phyloP scores from a whole-genome alignment of 2,113 vertebrate species.

The Cyprichromis sp. region DNA sequence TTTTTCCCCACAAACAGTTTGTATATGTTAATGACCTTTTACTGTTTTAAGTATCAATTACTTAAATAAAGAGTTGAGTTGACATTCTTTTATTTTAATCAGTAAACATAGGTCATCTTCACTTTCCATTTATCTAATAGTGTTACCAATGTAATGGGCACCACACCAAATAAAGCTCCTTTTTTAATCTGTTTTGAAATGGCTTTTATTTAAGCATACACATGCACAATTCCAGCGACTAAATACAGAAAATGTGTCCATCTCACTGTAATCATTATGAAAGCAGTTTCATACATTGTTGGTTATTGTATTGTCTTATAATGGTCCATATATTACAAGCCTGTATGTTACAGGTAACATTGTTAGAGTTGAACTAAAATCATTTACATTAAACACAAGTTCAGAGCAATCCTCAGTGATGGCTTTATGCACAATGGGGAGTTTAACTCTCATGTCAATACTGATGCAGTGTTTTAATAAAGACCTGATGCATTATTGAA shows the following conservation, averaged over 20 bases:
- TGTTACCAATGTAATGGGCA: conserved; percentile 50
- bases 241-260: not conserved
- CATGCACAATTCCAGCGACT: not conserved
- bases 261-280: not conserved
- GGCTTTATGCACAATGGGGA: not conserved
- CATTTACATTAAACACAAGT: not conserved
- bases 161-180: conserved; percentile 56
- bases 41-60: conserved; percentile 21
- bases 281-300: not conserved
- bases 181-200: conserved; percentile 4
- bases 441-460: not conserved
- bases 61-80: conserved; percentile 33
- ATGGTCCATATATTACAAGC: not conserved
- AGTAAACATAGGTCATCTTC: conserved; percentile 24
- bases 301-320: not conserved
- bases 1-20: conserved; percentile 16
- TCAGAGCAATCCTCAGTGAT: not conserved
- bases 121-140: conserved; percentile 42
- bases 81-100: conserved; percentile 27
- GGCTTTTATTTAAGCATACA: not conserved
- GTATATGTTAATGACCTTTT: conserved; percentile 26
- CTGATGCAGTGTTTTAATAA: not conserved
- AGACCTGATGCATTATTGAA: not conserved
- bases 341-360: not conserved
- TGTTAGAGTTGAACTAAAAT: not conserved